Base-by-base conservation (phyloP, 2,113 vertebrate species). In the Callospermophilus lateralis region DNA sequence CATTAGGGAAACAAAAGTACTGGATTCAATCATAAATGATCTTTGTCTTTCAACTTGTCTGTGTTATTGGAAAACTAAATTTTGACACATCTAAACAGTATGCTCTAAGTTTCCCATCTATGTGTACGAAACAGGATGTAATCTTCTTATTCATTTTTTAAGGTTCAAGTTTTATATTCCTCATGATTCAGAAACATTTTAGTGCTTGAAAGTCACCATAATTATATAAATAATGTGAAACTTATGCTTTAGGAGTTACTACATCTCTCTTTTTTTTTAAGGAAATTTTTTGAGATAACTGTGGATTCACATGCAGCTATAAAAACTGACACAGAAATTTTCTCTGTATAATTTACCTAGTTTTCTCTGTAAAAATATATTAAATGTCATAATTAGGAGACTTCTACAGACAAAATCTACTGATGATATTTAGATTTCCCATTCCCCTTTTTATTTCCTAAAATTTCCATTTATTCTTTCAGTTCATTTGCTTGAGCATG, bases 231-330 rank as follows among this genome's bases (percentile, higher is more conserved):
- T 88, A 78, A 79, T 30, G 4, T 86, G 45, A 80, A 78, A 85
- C 95, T 88, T 68, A 93, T 63, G 15, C 6, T 90, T 91, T 83
- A 77, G 26, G 24, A 94, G 42, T 90, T 53, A 79, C 53, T 72
- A 72, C 6, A 1, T 45, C 4, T 78, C 34, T 30, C 32, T 22
- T 20, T 48, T 78, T 85, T 42, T 74, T 72, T 53, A 63, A 28
- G 19, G 15, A 63, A 93, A 76, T 94, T 48, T 48, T 86, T 89
- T 92, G 88, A 92, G 51, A 77, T 72, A 93, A 93, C 10, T 84
- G 26, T 84, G 92, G 39, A 94, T 53, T 92, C 67, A 77, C 0
- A 90, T 73, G 39, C 2, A 94, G 22, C 39, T 90, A 0, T 53
- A 93, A 83, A 83, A 94, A 83, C 74, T 30, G 80, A 68, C 13